These are phyloP conservation scores for Gnatocerus cornutus DNA, from an alignment of 2,888 invertebrate genomes.

Conservation along the genomic window DNA sequence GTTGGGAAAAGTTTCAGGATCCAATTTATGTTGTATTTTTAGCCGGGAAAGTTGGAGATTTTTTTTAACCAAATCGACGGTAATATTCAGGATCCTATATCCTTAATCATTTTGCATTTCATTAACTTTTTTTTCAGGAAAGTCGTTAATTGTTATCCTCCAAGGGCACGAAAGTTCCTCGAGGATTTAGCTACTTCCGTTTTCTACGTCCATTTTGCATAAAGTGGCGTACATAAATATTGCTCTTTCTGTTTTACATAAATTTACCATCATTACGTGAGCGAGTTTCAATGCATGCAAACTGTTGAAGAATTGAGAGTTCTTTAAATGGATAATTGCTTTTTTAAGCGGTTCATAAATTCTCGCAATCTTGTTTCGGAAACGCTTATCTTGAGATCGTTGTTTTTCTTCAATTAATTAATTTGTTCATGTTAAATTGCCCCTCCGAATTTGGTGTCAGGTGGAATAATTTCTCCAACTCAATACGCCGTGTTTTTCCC, in stretches of 20 bases:
- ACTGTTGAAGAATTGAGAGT: conserved; percentile 2
- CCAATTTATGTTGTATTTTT: conserved; percentile 27
- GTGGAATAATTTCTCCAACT: too few species aligned
- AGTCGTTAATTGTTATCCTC: conserved; percentile 1
- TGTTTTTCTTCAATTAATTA: too few species aligned
- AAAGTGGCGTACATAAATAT: conserved; percentile 1
- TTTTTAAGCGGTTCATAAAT: conserved; percentile 3
- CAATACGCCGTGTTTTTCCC: too few species aligned
- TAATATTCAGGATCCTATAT: conserved; percentile 10
- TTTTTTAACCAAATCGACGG: conserved; percentile 23
- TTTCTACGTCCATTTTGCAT: too few species aligned
- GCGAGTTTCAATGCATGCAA: conserved; percentile 5
- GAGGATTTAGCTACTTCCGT: too few species aligned
- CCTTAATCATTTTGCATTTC: conserved; percentile 14
- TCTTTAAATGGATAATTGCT: conserved; percentile 5
- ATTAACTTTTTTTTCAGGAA: neutral
- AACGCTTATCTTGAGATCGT: neutral
- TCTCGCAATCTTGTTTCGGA: conserved; percentile 1
- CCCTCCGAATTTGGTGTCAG: too few species aligned
- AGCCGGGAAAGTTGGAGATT: conserved; percentile 2
- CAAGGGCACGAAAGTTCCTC: neutral
- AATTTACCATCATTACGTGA: conserved; percentile 2
- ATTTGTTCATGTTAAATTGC: too few species aligned
- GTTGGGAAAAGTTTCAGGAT: conserved; percentile 26
- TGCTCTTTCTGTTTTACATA: conserved; percentile 1